These are phyloP conservation scores for Tyria jacobaeae DNA, from an alignment of 2,888 invertebrate species.

Conservation along the genomic window DNA sequence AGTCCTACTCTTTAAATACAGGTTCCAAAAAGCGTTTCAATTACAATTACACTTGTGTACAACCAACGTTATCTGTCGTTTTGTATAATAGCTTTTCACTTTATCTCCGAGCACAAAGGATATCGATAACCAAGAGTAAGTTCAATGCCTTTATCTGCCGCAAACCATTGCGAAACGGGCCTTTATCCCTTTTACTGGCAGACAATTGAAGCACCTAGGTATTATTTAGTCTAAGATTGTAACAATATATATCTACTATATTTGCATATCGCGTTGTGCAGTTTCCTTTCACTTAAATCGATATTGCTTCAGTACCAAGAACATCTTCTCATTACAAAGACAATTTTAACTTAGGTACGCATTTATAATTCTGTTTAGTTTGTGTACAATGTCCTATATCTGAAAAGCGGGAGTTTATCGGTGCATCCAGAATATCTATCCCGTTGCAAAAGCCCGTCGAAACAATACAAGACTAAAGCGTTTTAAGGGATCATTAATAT, in stretches of 20 bases:
- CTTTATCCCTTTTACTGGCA: not conserved
- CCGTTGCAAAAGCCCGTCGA: too few relatives aligned
- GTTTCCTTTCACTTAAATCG: not conserved
- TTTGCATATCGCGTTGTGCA: not conserved
- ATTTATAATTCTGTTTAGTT: too few relatives aligned
- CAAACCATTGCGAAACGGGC: not conserved
- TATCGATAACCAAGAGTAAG: not conserved
- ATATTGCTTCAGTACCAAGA: too few relatives aligned
- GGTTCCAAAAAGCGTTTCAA: too few relatives aligned
- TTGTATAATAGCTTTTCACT: not conserved
- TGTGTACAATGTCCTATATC: too few relatives aligned
- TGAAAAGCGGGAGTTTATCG: too few relatives aligned
- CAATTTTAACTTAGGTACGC: too few relatives aligned
- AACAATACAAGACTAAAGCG: too few relatives aligned
- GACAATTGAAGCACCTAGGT: not conserved
- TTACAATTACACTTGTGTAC: not conserved
- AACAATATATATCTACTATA: not conserved
- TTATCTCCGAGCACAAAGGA: not conserved
- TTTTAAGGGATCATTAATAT: too few relatives aligned
- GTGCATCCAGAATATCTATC: too few relatives aligned
- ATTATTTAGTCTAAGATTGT: not conserved
- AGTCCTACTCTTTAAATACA: too few relatives aligned
- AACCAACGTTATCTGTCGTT: not conserved
- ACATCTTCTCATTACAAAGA: too few relatives aligned
- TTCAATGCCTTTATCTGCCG: slow-evolving; percentile 4